phyloP scores from a whole-genome alignment of 2,888 invertebrate genomes.

The Cylindroiulus punctatus region DNA sequence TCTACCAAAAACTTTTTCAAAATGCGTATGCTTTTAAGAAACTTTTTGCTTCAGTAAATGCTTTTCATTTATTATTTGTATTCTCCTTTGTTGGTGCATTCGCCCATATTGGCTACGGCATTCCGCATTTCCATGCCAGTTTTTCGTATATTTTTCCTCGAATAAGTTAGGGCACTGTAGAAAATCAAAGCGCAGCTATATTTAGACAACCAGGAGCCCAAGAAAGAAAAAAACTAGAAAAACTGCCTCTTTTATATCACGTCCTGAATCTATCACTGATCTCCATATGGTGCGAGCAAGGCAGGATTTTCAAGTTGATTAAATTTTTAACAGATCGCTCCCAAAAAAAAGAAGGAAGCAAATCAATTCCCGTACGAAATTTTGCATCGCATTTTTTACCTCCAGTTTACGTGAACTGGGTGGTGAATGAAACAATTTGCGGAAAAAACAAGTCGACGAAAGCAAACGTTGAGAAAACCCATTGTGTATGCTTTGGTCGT shows the following conservation, averaged over 20 bases:
- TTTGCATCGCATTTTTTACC: conserved; percentile 9
- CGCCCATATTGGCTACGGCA: no score
- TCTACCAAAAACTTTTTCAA: not conserved
- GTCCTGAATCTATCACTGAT: not conserved
- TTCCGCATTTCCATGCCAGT: no score
- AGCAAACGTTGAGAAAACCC: not conserved
- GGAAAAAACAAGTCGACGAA: not conserved
- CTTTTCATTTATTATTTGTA: conserved; percentile 10
- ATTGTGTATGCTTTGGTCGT: not conserved
- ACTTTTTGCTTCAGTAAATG: not conserved
- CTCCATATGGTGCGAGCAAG: conserved; percentile 21
- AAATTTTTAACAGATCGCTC: conserved; percentile 21
- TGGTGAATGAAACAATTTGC: conserved; percentile 21
- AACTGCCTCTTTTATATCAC: conserved; percentile 11
- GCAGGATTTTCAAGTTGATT: conserved; percentile 22
- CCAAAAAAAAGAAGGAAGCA: not conserved
- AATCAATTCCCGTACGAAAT: conserved; percentile 16
- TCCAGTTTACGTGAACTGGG: conserved; percentile 20
- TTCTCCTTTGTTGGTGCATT: not conserved
- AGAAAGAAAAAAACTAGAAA: not conserved
- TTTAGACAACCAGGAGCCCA: not conserved
- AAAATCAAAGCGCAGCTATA: not conserved
- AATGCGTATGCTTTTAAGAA: not conserved
- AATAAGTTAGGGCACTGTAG: not conserved
- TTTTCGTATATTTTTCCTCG: not conserved